These are phyloP conservation scores for Drosophila malerkotliana DNA, from an alignment of 1,140 invertebrate genomes.

Conservation along the genomic window DNA sequence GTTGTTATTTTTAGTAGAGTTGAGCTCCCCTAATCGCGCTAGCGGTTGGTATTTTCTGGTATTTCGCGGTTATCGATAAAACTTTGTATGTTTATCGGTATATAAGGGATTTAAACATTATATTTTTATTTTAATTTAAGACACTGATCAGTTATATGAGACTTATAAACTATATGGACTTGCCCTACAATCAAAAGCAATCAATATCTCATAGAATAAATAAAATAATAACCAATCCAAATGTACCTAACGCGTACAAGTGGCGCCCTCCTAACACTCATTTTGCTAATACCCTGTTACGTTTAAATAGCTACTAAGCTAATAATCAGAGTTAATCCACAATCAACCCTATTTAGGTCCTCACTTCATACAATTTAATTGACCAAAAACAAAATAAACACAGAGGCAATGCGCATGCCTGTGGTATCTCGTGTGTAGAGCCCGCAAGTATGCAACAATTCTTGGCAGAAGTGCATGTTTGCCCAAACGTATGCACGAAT, in stretches of 20 bases:
- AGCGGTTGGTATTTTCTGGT: not conserved
- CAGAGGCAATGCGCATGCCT: conserved; percentile 12
- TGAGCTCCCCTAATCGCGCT: not conserved
- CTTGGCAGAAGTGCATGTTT: not conserved
- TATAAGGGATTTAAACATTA: not conserved
- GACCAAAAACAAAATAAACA: not conserved
- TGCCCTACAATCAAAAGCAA: not conserved
- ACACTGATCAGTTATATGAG: too few species aligned
- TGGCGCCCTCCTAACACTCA: not conserved
- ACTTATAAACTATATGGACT: too few species aligned
- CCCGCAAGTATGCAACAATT: conserved; percentile 24
- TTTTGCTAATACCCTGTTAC: not conserved
- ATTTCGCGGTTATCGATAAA: not conserved
- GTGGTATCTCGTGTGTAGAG: not conserved
- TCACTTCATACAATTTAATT: not conserved
- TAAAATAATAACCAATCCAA: too few species aligned
- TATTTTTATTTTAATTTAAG: too few species aligned
- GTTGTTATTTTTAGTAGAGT: not conserved
- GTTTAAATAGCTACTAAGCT: not conserved
- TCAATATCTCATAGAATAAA: not conserved
- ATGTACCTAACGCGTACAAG: not conserved
- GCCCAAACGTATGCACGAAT: conserved; percentile 19
- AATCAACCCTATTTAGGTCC: not conserved
- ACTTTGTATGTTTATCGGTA: not conserved
- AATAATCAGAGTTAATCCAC: not conserved